These are phyloP conservation scores for Pyrrhia umbra DNA, from an alignment of 2,888 invertebrate genomes.

Conservation along the genomic window DNA sequence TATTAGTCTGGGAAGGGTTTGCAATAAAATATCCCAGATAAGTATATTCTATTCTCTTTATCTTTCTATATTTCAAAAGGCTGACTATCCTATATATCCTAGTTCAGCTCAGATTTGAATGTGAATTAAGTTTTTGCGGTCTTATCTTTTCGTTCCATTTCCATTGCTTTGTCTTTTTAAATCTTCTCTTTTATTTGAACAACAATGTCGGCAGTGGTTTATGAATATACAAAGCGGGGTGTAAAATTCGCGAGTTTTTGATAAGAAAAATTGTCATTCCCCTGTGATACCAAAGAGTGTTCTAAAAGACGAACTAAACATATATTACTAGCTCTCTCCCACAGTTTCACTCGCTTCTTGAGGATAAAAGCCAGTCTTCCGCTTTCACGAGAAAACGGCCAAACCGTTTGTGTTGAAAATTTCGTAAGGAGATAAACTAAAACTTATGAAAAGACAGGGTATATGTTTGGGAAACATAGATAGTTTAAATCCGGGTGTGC, in stretches of 20 bases:
- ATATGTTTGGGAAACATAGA: too few relatives aligned
- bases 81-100: constrained; percentile 22
- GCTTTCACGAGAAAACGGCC: too few relatives aligned
- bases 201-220: constrained; percentile 40
- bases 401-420: too few relatives aligned
- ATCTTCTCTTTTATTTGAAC: constrained; percentile 39
- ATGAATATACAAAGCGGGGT: constrained; percentile 37
- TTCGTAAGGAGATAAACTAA: too few relatives aligned
- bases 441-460: too few relatives aligned
- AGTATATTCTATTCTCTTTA: constrained; percentile 4
- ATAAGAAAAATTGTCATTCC: constrained; percentile 17
- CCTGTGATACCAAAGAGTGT: not conserved
- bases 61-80: constrained; percentile 25
- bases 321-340: too few relatives aligned
- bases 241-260: constrained; percentile 6
- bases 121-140: constrained; percentile 39
- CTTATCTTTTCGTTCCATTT: constrained; percentile 31
- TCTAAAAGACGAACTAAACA: not conserved
- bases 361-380: too few relatives aligned
- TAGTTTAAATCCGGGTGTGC: too few relatives aligned
- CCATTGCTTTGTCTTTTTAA: constrained; percentile 48
- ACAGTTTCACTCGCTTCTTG: too few relatives aligned
- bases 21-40: constrained; percentile 17
- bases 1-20: not conserved
- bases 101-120: constrained; percentile 38